A percentile compares a stretch with the other conserved stretches of the same genome.
Evolutionary conservation across 2,113 vertebrate species (phyloP).

Genomic region (Amblyopsis rosae): DNA sequence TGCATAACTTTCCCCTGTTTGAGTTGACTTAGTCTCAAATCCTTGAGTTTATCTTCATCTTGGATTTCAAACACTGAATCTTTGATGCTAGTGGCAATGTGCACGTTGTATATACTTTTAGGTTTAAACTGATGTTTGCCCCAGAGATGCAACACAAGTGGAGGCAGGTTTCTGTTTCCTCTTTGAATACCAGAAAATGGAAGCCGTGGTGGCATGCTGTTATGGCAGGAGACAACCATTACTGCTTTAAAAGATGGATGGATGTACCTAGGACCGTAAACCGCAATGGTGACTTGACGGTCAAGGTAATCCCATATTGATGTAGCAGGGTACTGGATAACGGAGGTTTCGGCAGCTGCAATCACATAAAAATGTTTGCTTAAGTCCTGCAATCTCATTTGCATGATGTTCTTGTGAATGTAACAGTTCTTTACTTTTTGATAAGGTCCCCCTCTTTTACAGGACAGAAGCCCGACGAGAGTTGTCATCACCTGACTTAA

Average conservation of each 20-base stretch:
- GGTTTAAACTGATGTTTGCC: conserved; percentile 85
- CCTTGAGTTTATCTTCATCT: conserved; percentile 76
- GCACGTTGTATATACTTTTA: conserved; percentile 80
- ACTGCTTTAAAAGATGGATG: conserved; percentile 90
- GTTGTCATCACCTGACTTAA: conserved; percentile 90
- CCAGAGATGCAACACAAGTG: conserved; percentile 93
- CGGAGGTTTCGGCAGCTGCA: conserved; percentile 79
- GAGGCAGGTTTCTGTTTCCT: conserved; percentile 81
- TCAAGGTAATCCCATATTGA: conserved; percentile 83
- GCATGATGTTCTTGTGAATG: conserved; percentile 84
- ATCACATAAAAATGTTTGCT: conserved; percentile 85
- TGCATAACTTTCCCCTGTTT: conserved; percentile 81
- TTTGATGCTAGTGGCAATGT: conserved; percentile 73
- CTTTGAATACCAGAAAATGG: conserved; percentile 84
- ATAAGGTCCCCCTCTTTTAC: conserved; percentile 87
- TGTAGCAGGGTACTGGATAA: conserved; percentile 77
- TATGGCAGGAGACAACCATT: conserved; percentile 86
- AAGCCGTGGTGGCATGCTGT: conserved; percentile 85
- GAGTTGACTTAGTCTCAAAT: conserved; percentile 81
- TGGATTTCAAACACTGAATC: conserved; percentile 84
- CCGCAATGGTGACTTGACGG: conserved; percentile 83
- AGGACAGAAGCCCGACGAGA: conserved; percentile 82
- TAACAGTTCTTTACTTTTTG: conserved; percentile 82
- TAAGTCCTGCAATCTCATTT: conserved; percentile 84
- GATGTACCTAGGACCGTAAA: conserved; percentile 93